Evolutionary conservation across 2,113 vertebrate species (phyloP).

Genomic region (Tychaedon coryphoeus): DNA sequence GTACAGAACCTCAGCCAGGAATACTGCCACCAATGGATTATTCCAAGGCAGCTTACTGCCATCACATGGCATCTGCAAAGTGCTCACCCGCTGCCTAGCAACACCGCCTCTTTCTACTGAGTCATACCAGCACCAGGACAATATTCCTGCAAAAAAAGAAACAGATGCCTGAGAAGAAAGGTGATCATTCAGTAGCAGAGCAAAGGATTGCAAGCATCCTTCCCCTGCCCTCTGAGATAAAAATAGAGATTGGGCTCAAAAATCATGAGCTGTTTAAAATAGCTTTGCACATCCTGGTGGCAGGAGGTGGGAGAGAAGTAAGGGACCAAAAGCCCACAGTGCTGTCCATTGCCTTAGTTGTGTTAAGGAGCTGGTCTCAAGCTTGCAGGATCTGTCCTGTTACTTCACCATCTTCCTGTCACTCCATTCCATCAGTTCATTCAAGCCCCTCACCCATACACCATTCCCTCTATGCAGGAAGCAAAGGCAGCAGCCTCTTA

Average conservation of each 20-base stretch:
- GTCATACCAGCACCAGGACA: constrained; percentile 56
- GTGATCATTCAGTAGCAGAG: constrained; percentile 55
- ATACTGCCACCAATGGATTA: constrained; percentile 59
- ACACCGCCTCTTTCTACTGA: constrained; percentile 66
- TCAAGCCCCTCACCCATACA: not conserved
- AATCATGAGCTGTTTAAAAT: constrained; percentile 32
- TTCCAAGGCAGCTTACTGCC: constrained; percentile 65
- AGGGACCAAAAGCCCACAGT: not conserved
- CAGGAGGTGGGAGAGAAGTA: not conserved
- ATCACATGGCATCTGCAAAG: constrained; percentile 64
- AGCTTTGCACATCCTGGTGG: constrained; percentile 11
- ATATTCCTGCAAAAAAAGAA: constrained; percentile 64
- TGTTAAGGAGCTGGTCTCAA: not conserved
- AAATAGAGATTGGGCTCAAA: constrained; percentile 34
- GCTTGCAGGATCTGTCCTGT: not conserved
- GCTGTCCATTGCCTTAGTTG: not conserved
- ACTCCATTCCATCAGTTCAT: not conserved
- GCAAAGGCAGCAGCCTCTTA: not conserved
- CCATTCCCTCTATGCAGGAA: not conserved
- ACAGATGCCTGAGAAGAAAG: constrained; percentile 57
- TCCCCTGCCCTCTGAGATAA: constrained; percentile 23
- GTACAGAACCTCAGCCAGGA: constrained; percentile 37
- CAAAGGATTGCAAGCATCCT: constrained; percentile 24
- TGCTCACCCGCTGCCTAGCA: constrained; percentile 62
- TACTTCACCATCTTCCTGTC: not conserved